Base-by-base conservation (phyloP, 2,797 vertebrate species). In the Macrochelys suwanniensis region DNA sequence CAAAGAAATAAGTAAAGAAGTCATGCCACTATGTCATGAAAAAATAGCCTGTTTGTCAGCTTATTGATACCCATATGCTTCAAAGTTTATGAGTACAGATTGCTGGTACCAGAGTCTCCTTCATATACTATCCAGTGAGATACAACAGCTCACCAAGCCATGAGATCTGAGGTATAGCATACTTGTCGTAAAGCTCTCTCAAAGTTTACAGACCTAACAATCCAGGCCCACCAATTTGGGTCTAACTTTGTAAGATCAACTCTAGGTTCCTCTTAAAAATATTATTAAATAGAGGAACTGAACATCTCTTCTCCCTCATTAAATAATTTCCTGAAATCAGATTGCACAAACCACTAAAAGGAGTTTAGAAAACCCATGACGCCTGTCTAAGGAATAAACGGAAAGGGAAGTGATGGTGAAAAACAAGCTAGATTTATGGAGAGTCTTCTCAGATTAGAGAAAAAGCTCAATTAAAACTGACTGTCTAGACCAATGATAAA, bases 31-130 rank as follows among this genome's bases (percentile, higher is more conserved):
- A 7, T 83, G 42, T 42, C 4, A n/a, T 57, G 26, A 79, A 94
- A 76, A 50, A 37, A 2, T 49, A 65, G 51, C 59, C 3, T 53
- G 2, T 1, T 84, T 89, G 56, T 23, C 31, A 81, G 13, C 3
- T 6, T 53, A 57, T 74, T n/a, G 3, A 77, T 85, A 89, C 11
- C 31, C 53, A 12, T 84, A 47, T 81, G 87, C 92, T 94, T 91
- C 50, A 94, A 83, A 80, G 6, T 80, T 95, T 94, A 5, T 85
- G 85, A 93, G 93, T 92, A 89, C 51, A 82, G 78, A 88, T 53
- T 78, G 42, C 28, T 93, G 3, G 12, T 91, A 90, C 26, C 45
- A 59, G 13, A 80, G 57, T 88, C 26, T 80, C 91, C 21, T 76
- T 81, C 6, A 7, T 7, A n/a, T 77, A 28, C 2, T 74, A 84